phyloP scores from a whole-genome alignment of 2,888 invertebrate genomes.

The Leucophora obtusa region DNA sequence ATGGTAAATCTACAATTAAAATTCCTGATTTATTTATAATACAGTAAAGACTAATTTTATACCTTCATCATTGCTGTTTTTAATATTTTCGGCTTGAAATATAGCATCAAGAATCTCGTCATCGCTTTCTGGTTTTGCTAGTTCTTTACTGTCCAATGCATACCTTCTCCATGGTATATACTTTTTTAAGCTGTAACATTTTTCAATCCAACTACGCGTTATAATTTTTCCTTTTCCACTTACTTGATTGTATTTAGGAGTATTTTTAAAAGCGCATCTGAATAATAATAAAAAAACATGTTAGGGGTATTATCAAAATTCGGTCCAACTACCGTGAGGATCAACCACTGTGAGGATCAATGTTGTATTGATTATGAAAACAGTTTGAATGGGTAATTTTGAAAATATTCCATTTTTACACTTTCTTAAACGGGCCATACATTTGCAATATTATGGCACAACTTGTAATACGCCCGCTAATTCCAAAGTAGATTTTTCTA shows the following conservation, averaged over 20 bases:
- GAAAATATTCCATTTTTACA: too few relatives aligned
- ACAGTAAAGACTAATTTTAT: not conserved
- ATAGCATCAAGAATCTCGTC: conserved; percentile 74
- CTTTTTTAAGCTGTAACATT: conserved; percentile 82
- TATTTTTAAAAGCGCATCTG: conserved; percentile 93
- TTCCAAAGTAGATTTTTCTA: too few relatives aligned
- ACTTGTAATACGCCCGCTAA: too few relatives aligned
- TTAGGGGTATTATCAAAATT: too few relatives aligned
- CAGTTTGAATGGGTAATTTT: too few relatives aligned
- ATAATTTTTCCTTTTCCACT: conserved; percentile 83
- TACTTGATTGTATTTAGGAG: conserved; percentile 90
- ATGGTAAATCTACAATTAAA: not conserved
- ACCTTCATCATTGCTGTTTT: not conserved
- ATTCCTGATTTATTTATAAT: too few relatives aligned
- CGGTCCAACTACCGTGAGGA: too few relatives aligned
- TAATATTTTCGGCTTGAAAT: conserved; percentile 59
- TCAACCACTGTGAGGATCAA: too few relatives aligned
- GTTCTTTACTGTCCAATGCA: conserved; percentile 72
- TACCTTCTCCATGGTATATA: conserved; percentile 77
- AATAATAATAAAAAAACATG: conserved; percentile 66
- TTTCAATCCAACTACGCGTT: conserved; percentile 86
- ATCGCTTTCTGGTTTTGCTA: conserved; percentile 74
- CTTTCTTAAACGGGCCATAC: too few relatives aligned
- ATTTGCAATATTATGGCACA: too few relatives aligned
- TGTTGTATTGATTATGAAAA: too few relatives aligned